Percentiles rank a stretch among this genome's conserved stretches.
Evolutionary conservation across 2,797 vertebrate genomes (phyloP).

Genomic region (Sardinella longiceps): DNA sequence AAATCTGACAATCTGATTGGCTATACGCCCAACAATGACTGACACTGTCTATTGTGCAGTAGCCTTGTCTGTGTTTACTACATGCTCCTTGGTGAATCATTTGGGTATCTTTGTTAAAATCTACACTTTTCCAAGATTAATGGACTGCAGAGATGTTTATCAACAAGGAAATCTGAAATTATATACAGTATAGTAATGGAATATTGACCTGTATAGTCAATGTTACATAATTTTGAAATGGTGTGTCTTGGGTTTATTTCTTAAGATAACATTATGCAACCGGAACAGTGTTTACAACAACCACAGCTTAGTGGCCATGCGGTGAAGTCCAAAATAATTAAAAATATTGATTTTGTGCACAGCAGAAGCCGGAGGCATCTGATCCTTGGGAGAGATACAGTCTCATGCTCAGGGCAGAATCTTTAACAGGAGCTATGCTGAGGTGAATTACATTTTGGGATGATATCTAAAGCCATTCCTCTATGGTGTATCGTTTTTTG

Average conservation of each 20-base stretch:
- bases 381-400: slow-evolving; percentile 33
- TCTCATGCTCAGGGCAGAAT: slow-evolving; percentile 21
- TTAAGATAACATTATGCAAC: slow-evolving; percentile 11
- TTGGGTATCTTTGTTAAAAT: background rate
- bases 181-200: background rate
- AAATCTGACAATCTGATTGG: too few species aligned
- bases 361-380: slow-evolving; percentile 45
- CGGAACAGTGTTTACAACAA: slow-evolving; percentile 30
- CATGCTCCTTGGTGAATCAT: background rate
- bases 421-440: slow-evolving; percentile 25
- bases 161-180: background rate
- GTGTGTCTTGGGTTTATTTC: background rate
- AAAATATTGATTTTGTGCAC: slow-evolving; percentile 50
- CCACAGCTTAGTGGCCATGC: slow-evolving; percentile 44
- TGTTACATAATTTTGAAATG: background rate
- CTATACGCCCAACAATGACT: too few species aligned
- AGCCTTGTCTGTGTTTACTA: background rate
- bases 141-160: background rate
- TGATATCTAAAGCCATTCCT: background rate
- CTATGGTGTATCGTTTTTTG: background rate
- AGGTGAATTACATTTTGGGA: slow-evolving; percentile 30
- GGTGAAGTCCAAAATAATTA: slow-evolving; percentile 48
- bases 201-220: background rate
- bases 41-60: too few species aligned
- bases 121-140: background rate